Evolutionary conservation across 2,113 vertebrate species (phyloP), one percentile per base, ranked within the genome.

Genomic region (Festucalex cinctus): DNA sequence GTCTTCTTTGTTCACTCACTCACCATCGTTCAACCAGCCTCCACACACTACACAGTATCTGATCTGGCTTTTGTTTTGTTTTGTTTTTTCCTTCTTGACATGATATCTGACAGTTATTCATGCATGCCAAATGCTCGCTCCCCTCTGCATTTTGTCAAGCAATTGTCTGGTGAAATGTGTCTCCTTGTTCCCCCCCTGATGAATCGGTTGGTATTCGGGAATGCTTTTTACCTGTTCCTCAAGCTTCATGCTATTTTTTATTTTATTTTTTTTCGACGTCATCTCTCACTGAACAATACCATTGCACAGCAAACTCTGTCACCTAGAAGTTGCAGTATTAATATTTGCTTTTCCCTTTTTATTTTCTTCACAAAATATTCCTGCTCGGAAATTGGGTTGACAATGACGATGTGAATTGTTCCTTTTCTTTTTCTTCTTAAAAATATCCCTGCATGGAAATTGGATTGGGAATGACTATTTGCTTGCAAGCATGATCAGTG

Each of bases 91-190:
- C 9, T 24, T 43, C 13, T 28, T 39, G 35, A 59, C 62, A 66
- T 48, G 5, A 13, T 73, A 64, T 61, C 36, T 59, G 37, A 66
- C 39, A 41, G 66, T 83, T 62, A 75, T 65, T 78, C 72, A 77
- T 87, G 86, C 88, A 91, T 89, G 88, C 66, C 63, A 16, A 71
- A 70, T 78, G 81, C 84, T 78, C 78, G 77, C 77, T 53, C 78
- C 68, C 76, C 64, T 79, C 51, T 87, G 85, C 85, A 87, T 88
- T 85, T 68, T 85, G 83, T 88, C 73, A 74, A 76, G 41, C 43
- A 1, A 76, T 67, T 74, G 48, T 80, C 56, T 76, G 70, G 82
- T 88, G 80, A 68, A 71, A 63, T 65, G 63, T 85, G 69, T 83
- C 65, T 65, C 54, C 67, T 65, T 78, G 28, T 63, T 69, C 36